Evolutionary conservation across 2,797 vertebrate species (phyloP).

Genomic region (Pteropus rufus): DNA sequence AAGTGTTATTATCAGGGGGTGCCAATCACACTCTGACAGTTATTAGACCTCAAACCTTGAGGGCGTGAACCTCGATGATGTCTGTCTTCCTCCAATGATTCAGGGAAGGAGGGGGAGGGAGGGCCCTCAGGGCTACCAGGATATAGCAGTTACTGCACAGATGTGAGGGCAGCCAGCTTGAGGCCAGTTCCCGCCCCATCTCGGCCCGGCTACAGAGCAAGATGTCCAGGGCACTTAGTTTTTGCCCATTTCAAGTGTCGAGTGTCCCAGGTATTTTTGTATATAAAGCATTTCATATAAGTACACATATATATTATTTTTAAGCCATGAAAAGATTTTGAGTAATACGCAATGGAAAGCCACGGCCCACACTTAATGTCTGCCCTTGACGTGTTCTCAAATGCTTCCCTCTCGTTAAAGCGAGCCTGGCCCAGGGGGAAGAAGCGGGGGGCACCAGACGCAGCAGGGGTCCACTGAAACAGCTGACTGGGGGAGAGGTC

Average conservation of each 20-base stretch:
- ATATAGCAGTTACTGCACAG: accelerated
- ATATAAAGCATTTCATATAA: neutral
- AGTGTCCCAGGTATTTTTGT: neutral
- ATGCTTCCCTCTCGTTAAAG: neutral
- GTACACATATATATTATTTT: neutral
- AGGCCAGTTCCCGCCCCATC: neutral
- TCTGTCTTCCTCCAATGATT: neutral
- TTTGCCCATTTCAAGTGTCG: neutral
- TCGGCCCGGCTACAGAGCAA: neutral
- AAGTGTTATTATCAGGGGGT: neutral
- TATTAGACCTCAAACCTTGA: neutral
- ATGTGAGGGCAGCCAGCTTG: accelerated
- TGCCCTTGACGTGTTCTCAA: neutral
- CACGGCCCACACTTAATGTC: neutral
- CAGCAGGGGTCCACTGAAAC: neutral
- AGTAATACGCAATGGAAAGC: neutral
- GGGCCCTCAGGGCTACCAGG: neutral
- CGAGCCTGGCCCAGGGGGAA: neutral
- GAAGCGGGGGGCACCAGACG: neutral
- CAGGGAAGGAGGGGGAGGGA: neutral
- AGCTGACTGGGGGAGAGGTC: neutral
- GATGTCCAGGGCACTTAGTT: neutral
- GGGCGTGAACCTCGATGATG: no score
- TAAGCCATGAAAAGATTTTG: neutral
- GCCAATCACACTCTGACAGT: neutral